These are phyloP conservation scores for Ochotona curzoniae DNA, from an alignment of 2,113 vertebrate species.

Conservation along the genomic window DNA sequence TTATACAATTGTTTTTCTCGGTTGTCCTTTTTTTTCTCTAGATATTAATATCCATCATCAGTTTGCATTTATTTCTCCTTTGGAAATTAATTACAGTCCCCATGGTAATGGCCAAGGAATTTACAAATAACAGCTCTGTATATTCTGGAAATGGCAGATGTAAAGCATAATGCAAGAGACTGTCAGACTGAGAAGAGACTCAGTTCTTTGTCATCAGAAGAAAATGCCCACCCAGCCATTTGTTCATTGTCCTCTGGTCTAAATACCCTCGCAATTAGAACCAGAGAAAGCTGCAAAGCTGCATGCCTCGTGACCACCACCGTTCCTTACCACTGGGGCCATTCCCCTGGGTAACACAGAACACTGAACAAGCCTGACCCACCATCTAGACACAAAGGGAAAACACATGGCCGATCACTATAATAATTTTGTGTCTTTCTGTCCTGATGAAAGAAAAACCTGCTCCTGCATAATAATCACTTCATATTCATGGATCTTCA, in stretches of 20 bases:
- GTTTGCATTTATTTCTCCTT: constrained; percentile 20
- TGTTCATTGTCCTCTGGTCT: constrained; percentile 26
- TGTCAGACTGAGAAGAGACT: constrained; percentile 73
- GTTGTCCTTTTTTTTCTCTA: constrained; percentile 19
- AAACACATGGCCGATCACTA: constrained; percentile 61
- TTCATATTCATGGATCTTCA: constrained; percentile 82
- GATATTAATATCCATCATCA: not conserved
- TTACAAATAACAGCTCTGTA: constrained; percentile 61
- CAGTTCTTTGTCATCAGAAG: constrained; percentile 77
- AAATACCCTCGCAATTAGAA: not conserved
- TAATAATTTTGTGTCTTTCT: constrained; percentile 82
- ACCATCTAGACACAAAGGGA: constrained; percentile 65
- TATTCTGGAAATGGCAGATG: constrained; percentile 62
- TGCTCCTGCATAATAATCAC: constrained; percentile 72
- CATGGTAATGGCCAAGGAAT: not conserved
- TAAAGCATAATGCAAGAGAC: constrained; percentile 67
- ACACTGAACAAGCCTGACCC: constrained; percentile 41
- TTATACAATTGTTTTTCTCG: constrained; percentile 13
- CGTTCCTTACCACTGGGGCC: constrained; percentile 4
- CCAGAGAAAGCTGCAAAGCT: constrained; percentile 6
- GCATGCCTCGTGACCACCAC: not conserved
- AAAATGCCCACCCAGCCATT: constrained; percentile 41
- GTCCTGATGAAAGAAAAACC: constrained; percentile 77
- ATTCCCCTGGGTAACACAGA: constrained; percentile 40
- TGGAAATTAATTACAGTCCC: constrained; percentile 73